Evolutionary conservation across 2,797 vertebrate species (phyloP).

Genomic region (Liasis olivaceus): DNA sequence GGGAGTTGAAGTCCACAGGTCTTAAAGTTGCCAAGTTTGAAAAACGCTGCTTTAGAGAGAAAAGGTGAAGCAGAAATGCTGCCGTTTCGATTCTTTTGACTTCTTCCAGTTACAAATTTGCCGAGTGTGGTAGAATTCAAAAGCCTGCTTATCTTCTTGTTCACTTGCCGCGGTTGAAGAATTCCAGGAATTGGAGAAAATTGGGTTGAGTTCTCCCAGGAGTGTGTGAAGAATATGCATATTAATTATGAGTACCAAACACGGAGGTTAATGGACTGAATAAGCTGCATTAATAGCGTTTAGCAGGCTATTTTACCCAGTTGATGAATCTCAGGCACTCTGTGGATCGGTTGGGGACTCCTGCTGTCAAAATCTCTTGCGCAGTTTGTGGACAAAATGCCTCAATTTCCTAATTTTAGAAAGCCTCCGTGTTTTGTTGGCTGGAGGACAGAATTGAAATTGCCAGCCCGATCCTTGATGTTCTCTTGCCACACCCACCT

Average conservation of each 20-base stretch:
- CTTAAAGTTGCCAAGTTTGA: no score
- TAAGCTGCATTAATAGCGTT: background rate
- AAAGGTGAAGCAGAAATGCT: background rate
- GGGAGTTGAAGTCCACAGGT: no score
- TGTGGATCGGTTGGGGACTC: background rate
- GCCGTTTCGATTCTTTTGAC: background rate
- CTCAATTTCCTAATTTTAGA: background rate
- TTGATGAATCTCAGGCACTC: background rate
- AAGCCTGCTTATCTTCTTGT: background rate
- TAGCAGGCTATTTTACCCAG: background rate
- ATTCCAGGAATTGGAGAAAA: no score
- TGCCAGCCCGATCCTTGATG: conserved; percentile 48
- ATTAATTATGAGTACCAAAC: background rate
- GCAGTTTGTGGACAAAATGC: background rate
- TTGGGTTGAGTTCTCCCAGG: background rate
- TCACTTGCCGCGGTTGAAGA: background rate
- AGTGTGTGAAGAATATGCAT: background rate
- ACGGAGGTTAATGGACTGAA: background rate
- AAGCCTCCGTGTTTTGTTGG: background rate
- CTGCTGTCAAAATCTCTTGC: background rate
- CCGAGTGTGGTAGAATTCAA: background rate
- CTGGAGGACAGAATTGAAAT: conserved; percentile 41
- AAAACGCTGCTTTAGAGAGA: background rate
- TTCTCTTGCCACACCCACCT: conserved; percentile 45
- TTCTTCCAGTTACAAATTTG: background rate